A percentile compares a stretch with the other conserved stretches of the same genome.
phyloP scores from a whole-genome alignment of 2,113 vertebrate species.

The Catharus minimus region DNA sequence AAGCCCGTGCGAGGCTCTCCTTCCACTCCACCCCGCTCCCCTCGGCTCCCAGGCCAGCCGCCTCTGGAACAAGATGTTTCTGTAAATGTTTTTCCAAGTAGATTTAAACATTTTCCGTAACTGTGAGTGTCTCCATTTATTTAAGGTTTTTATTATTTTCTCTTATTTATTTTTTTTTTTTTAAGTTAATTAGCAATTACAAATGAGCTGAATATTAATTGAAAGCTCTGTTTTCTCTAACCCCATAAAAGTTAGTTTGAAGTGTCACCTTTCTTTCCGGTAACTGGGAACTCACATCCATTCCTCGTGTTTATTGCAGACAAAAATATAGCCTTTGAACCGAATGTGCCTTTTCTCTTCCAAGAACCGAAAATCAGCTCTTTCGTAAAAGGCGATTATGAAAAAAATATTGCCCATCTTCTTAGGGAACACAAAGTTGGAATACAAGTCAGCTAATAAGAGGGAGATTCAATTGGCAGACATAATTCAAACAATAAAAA shows the following conservation, averaged over 20 bases:
- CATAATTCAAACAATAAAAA: slow-evolving; percentile 82
- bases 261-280: slow-evolving; percentile 66
- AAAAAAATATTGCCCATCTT: neutral
- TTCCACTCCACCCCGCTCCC: neutral
- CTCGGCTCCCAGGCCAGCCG: neutral
- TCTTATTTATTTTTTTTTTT: neutral
- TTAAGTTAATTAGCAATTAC: slow-evolving; percentile 17
- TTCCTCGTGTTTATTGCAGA: neutral
- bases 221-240: slow-evolving; percentile 46
- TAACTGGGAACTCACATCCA: slow-evolving; percentile 7
- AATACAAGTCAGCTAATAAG: slow-evolving; percentile 60
- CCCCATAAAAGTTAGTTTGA: slow-evolving; percentile 49
- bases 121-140: neutral
- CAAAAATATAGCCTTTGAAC: slow-evolving; percentile 13
- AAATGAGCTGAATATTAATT: slow-evolving; percentile 24
- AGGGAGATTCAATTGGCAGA: slow-evolving; percentile 67
- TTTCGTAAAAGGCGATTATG: neutral
- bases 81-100: neutral
- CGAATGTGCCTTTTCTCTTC: neutral
- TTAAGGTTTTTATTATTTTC: neutral
- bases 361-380: neutral
- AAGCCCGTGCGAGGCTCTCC: neutral
- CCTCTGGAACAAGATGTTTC: neutral
- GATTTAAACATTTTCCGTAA: neutral
- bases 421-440: neutral